Evolutionary conservation across 2,888 invertebrate genomes (phyloP), one percentile per base, ranked within the genome.

Genomic region (Calliopum simillimum): DNA sequence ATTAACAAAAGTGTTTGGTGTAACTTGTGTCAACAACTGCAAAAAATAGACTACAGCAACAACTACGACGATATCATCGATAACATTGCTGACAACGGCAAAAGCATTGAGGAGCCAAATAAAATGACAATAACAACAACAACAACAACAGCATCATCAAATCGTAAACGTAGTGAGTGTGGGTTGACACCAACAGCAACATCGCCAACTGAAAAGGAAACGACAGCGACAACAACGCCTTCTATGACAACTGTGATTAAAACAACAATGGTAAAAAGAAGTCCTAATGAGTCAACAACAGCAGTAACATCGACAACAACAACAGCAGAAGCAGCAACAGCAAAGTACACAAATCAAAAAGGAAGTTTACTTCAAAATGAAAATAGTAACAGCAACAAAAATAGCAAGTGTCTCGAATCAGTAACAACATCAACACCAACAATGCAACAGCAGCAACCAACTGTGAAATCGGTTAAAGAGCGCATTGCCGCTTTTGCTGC

Each of bases 201-300:
- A 73, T 68, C 76, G 64, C 67, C 79, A 75, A 33, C 73, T 61
- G 68, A 47, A 68, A 72, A 70, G 64, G 68, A 74, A 53, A 41
- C 73, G 72, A 61, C 72, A 67, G 77, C 81, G 76, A 80, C 82
- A 71, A 77, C 78, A 76, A 82, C 82, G 81, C 83, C 83, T 78
- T 79, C 80, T 77, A 79, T 82, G 73, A 83, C 82, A 80, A 82
- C 83, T 83, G 83, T 83, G 83, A 83, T 83, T 81, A 83, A 80
- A 83, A 83, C 83, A 76, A 83, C 83, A 79, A 82, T 83, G 83
- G 83, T 83, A 73, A 83, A 83, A 78, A 81, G 83, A 75, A 83
- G 82, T 80, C 83, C 83, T 78, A 81, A 82, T 81, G 83, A 83
- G 77, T 79, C 82, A 79, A 79, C 73, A 69, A 61, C 72, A 70